These are phyloP conservation scores for Tretioscincus oriximinensis DNA, from an alignment of 2,113 vertebrate genomes.

Conservation along the genomic window DNA sequence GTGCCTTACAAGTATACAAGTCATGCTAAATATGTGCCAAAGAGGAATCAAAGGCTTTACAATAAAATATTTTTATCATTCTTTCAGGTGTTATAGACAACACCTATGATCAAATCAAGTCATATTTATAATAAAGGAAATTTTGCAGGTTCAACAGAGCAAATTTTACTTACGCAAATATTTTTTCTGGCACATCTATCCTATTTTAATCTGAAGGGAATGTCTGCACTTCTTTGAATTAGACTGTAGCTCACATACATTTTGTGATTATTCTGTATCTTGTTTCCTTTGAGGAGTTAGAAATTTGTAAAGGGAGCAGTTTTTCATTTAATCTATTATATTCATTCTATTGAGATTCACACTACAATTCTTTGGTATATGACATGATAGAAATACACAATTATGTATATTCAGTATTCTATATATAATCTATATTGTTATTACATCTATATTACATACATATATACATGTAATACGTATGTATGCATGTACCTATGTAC, in stretches of 20 bases:
- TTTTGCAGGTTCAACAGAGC: background rate
- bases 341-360: too few species aligned
- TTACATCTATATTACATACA: too few species aligned
- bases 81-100: background rate
- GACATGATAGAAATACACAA: too few species aligned
- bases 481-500: too few species aligned
- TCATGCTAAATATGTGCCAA: background rate
- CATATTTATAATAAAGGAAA: background rate
- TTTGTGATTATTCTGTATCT: background rate
- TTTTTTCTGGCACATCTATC: background rate
- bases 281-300: background rate
- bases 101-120: background rate
- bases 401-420: too few species aligned
- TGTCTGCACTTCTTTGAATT: background rate
- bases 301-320: background rate
- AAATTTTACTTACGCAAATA: background rate
- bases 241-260: background rate
- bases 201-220: background rate
- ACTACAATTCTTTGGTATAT: too few species aligned
- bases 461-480: too few species aligned
- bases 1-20: background rate
- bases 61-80: background rate
- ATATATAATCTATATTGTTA: too few species aligned
- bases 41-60: background rate
- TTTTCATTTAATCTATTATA: too few species aligned